Evolutionary conservation across 1,140 invertebrate genomes (phyloP), one percentile per base, ranked within the genome.

Genomic region (Camponotus floridanus): DNA sequence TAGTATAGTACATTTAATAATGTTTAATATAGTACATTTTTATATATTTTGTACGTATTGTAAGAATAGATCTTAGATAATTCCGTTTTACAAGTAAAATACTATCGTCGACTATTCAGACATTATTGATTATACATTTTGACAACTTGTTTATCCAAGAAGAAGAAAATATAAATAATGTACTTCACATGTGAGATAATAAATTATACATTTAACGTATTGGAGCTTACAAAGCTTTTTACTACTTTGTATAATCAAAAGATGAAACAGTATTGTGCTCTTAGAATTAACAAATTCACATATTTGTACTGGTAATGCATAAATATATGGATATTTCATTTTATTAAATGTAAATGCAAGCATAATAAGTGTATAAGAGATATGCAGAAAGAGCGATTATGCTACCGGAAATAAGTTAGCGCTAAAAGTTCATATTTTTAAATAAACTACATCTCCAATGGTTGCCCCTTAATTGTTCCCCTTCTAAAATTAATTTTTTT

Each of bases 21-120:
- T 62, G 33, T 61, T 64, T 78, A 78, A 4, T 51, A 45, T 33
- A 78, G 1, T 64, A 45, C 18, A 13, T 79, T 57, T 51, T 80
- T 57, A 21, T 68, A 70, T 51, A 57, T 59, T 71, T 73, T 76
- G 45, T 87, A 84, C 76, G 39, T 71, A 84, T 61, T 78, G 39
- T 9, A 31, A 73, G 59, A 78, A 42, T 87, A 73, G 18, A 67
- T 42, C 6, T 31, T 57, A 80, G 9, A 1, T 70, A 80, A 70
- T 18, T 8, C 9, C 0, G 8, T 26, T 67, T 48, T 15, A 45
- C 36, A 48, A 78, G 21, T 18, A 78, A 48, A 45, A 62, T 15
- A 15, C 61, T 5, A 62, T 73, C 13, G 15, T 65, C 61, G 31
- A 76, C 48, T 15, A 57, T 70, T 79, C 26, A 70, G 2, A 42